These are phyloP conservation scores for Cyanistes caeruleus DNA, from an alignment of 2,113 vertebrate species.

Conservation along the genomic window DNA sequence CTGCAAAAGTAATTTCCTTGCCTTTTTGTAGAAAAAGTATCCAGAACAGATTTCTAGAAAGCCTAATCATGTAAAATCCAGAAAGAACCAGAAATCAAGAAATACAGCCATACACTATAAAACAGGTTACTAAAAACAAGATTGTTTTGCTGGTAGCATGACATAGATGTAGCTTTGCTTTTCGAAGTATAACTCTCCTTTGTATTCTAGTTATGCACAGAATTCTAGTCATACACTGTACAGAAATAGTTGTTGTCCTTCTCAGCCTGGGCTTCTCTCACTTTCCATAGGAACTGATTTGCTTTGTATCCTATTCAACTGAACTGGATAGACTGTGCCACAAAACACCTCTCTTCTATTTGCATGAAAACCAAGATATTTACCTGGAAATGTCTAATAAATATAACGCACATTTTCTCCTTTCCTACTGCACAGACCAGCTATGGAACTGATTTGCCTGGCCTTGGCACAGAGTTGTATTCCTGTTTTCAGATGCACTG, in stretches of 20 bases:
- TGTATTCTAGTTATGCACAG: neutral
- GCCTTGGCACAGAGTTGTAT: conserved; percentile 16
- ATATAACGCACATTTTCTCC: neutral
- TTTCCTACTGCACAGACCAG: neutral
- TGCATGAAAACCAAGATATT: neutral
- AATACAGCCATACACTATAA: neutral
- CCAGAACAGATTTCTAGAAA: neutral
- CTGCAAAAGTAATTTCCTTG: neutral
- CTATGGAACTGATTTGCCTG: conserved; percentile 15
- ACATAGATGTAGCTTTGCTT: neutral
- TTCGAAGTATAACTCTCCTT: neutral
- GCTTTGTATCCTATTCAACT: neutral
- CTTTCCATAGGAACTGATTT: neutral
- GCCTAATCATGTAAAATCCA: neutral
- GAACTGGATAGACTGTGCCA: neutral
- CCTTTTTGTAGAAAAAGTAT: neutral
- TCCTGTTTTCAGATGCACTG: conserved; percentile 9
- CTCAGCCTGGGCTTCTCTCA: neutral
- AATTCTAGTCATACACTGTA: neutral
- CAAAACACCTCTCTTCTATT: neutral
- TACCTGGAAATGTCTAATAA: neutral
- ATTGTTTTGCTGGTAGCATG: neutral
- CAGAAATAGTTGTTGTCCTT: neutral
- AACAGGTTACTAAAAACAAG: neutral
- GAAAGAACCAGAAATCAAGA: neutral